Evolutionary conservation across 1,140 invertebrate species (phyloP).

Genomic region (Ceratina japonica): DNA sequence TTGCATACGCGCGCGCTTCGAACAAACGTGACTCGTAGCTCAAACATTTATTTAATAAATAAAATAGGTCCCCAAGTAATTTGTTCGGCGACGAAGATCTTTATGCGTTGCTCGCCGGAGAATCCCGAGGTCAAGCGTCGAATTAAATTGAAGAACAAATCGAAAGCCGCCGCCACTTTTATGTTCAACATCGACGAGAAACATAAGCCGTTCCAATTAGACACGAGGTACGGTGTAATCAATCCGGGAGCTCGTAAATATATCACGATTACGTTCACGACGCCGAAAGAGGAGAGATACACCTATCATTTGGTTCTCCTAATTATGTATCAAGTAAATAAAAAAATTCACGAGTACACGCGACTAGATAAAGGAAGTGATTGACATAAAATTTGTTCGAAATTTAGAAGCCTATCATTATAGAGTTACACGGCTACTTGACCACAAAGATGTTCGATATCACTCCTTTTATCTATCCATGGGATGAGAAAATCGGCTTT

Average conservation of each 20-base stretch:
- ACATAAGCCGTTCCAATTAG: slow-evolving; percentile 62
- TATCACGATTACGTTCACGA: slow-evolving; percentile 62
- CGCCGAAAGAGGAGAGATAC: slow-evolving; percentile 52
- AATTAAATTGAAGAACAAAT: slow-evolving; percentile 65
- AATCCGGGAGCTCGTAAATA: slow-evolving; percentile 54
- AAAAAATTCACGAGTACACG: background rate
- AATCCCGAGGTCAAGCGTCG: slow-evolving; percentile 48
- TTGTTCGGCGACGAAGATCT: slow-evolving; percentile 26
- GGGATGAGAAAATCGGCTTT: slow-evolving; percentile 49
- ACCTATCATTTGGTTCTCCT: slow-evolving; percentile 62
- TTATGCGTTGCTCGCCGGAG: slow-evolving; percentile 29
- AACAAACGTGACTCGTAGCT: background rate
- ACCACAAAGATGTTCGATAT: background rate
- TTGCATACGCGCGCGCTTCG: background rate
- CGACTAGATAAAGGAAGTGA: too few species aligned
- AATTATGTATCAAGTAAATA: slow-evolving; percentile 66
- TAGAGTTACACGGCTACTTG: slow-evolving; percentile 68
- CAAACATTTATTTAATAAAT: slow-evolving; percentile 5
- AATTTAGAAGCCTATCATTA: slow-evolving; percentile 65
- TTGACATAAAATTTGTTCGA: slow-evolving; percentile 16
- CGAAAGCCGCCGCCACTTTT: slow-evolving; percentile 61
- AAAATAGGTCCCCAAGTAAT: slow-evolving; percentile 29
- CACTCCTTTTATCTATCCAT: slow-evolving; percentile 21
- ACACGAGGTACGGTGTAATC: slow-evolving; percentile 55
- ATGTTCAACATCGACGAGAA: slow-evolving; percentile 64